Conservation (phyloP, 2,797 vertebrate species). For the Syngnathus rostellatus region DNA sequence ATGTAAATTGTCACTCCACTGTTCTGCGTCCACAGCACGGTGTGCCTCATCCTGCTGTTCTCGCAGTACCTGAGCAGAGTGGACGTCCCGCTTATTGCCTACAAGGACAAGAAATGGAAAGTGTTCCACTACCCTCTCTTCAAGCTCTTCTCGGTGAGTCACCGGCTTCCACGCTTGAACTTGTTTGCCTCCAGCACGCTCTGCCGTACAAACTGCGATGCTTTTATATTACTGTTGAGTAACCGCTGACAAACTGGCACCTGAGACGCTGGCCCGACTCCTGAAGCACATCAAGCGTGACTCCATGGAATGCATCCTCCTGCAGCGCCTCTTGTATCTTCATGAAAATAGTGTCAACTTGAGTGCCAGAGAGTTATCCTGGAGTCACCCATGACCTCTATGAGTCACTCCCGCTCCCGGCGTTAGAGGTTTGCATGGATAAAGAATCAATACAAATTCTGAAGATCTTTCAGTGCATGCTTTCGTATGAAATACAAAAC, state of each 20-base stretch:
- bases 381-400: background rate
- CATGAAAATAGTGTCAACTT: background rate
- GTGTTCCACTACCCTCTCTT: slow-evolving; percentile 74
- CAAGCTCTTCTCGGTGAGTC: slow-evolving; percentile 76
- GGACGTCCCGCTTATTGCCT: slow-evolving; percentile 66
- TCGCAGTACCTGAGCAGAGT: slow-evolving; percentile 76
- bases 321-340: background rate
- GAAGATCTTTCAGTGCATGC: background rate
- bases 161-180: background rate
- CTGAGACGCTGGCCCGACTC: slow-evolving; percentile 1
- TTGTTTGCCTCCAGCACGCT: background rate
- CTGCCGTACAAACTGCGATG: background rate
- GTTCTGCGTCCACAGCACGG: slow-evolving; percentile 56
- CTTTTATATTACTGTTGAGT: background rate
- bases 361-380: background rate
- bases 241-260: background rate
- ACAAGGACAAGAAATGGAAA: slow-evolving; percentile 72
- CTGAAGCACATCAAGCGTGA: background rate
- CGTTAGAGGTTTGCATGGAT: background rate
- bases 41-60: slow-evolving; percentile 72
- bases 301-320: background rate
- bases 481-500: background rate
- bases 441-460: background rate
- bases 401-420: background rate
- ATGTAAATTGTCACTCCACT: background rate